Evolutionary conservation across 2,113 vertebrate genomes (phyloP).

Genomic region (Lepisosteus osseus): DNA sequence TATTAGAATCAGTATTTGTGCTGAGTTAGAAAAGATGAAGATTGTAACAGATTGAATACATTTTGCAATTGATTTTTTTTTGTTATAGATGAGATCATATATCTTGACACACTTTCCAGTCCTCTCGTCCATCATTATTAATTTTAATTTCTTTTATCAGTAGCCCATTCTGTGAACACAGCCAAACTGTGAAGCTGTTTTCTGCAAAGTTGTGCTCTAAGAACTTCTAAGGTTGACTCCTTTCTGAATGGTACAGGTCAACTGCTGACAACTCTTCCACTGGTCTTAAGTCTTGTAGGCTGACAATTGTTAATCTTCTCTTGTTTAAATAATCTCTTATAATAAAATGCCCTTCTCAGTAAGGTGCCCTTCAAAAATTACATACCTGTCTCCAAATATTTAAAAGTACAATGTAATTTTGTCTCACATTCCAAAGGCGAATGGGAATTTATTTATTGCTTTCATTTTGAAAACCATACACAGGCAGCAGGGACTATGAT

Average conservation of each 20-base stretch:
- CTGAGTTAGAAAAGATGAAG: no score
- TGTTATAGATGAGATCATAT: no score
- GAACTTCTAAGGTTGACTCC: neutral
- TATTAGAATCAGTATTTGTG: no score
- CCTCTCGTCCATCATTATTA: neutral
- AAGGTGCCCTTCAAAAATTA: neutral
- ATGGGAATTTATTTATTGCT: neutral
- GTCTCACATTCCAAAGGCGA: neutral
- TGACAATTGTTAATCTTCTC: conserved; percentile 4
- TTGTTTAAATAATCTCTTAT: conserved; percentile 2
- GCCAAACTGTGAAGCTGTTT: neutral
- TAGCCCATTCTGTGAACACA: neutral
- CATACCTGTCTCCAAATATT: neutral
- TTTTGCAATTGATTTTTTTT: no score
- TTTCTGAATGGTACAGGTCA: no score
- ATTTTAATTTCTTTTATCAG: neutral
- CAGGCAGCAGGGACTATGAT: neutral
- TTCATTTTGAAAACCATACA: neutral
- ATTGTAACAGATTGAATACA: no score
- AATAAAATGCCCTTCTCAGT: conserved; percentile 7
- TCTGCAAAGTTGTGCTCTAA: neutral
- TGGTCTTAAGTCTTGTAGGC: neutral
- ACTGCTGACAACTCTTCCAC: neutral
- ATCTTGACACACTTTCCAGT: no score
- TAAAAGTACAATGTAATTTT: neutral